phyloP scores from a whole-genome alignment of 2,113 vertebrate genomes.

The Mionectes macconnelli region DNA sequence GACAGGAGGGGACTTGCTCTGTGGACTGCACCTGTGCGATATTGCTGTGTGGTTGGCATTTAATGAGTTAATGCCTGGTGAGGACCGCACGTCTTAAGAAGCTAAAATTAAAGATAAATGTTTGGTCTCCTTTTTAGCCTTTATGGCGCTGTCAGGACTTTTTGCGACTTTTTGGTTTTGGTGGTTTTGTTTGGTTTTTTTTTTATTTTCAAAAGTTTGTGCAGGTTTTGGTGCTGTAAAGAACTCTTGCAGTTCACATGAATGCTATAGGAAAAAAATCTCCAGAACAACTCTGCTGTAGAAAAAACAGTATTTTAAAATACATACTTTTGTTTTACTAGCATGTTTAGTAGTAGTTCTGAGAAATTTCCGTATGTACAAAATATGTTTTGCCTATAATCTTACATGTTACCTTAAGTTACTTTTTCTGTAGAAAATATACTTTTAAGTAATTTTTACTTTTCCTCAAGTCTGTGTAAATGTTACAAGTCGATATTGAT shows the following conservation, averaged over 20 bases:
- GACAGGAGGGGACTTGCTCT: no score
- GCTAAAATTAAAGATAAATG: neutral
- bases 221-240: neutral
- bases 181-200: neutral
- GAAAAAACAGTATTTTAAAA: neutral
- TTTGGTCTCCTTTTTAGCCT: neutral
- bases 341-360: neutral
- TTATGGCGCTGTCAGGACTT: rapidly evolving
- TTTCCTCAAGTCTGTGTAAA: neutral
- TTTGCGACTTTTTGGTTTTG: neutral
- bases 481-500: neutral
- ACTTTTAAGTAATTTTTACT: neutral
- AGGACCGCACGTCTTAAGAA: rapidly evolving
- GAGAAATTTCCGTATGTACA: neutral
- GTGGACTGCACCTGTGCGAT: neutral
- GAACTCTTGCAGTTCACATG: neutral
- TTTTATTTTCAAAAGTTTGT: neutral
- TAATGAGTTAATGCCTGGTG: neutral
- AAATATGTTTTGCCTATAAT: neutral
- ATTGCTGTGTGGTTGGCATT: rapidly evolving
- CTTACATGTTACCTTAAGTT: neutral
- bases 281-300: rapidly evolving
- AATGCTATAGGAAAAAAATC: neutral
- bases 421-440: neutral
- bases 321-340: neutral